Conservation (phyloP, 2,113 vertebrate genomes). For the Misgurnus anguillicaudatus region DNA sequence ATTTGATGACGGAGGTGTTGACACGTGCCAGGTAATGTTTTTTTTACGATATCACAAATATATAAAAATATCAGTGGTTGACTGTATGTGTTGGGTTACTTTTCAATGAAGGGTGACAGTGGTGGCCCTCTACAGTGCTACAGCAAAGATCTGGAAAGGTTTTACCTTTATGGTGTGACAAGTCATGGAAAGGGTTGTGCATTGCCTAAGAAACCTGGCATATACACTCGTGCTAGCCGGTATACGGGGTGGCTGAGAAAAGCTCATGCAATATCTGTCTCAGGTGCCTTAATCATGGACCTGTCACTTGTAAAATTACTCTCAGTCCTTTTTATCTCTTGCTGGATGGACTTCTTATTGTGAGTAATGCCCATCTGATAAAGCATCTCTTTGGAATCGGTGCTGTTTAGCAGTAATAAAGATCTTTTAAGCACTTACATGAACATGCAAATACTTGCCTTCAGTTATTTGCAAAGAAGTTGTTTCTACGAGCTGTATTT, state of each 20-base stretch:
- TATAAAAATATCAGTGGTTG: neutral
- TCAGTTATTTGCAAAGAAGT: neutral
- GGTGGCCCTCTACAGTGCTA: conserved; percentile 80
- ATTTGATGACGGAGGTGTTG: conserved; percentile 48
- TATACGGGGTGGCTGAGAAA: conserved; percentile 58
- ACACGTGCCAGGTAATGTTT: conserved; percentile 64
- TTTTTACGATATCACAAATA: neutral
- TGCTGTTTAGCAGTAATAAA: conserved; percentile 3
- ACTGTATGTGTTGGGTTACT: neutral
- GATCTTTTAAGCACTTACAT: too few relatives aligned
- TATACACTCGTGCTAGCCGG: conserved; percentile 70
- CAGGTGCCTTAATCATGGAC: conserved; percentile 14
- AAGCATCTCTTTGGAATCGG: neutral
- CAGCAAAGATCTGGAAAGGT: conserved; percentile 61
- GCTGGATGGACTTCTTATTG: conserved; percentile 7
- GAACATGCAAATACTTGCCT: too few relatives aligned
- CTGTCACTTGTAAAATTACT: conserved; percentile 13
- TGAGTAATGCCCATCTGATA: too few relatives aligned
- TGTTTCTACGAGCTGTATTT: too few relatives aligned
- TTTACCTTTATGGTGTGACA: conserved; percentile 74
- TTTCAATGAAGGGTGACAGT: conserved; percentile 73
- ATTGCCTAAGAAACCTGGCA: conserved; percentile 66
- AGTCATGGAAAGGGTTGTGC: conserved; percentile 77
- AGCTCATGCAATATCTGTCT: conserved; percentile 35
- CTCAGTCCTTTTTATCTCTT: conserved; percentile 47